Evolutionary conservation across 2,888 invertebrate species (phyloP).

Genomic region (Netelia virgata): DNA sequence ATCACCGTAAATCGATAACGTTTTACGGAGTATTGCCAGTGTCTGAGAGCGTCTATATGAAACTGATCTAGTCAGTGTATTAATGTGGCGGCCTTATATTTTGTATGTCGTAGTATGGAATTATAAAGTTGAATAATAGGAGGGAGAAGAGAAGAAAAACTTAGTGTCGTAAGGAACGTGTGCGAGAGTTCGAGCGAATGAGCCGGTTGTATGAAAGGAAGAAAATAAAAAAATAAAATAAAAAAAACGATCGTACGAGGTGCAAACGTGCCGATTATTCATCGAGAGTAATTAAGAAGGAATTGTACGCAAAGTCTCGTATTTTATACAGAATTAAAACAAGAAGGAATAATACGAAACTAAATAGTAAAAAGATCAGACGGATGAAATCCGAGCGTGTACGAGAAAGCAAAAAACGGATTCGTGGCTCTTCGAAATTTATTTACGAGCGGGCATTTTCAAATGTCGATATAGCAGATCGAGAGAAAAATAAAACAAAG

Average conservation of each 20-base stretch:
- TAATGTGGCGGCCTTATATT: constrained; percentile 85
- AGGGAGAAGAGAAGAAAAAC: constrained; percentile 24
- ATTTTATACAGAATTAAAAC: constrained; percentile 65
- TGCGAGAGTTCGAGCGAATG: constrained; percentile 36
- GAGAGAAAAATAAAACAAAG: constrained; percentile 1
- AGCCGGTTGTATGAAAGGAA: constrained; percentile 20
- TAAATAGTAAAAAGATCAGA: neutral
- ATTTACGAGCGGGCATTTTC: constrained; percentile 20
- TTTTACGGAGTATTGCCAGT: constrained; percentile 67
- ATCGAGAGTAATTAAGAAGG: constrained; percentile 62
- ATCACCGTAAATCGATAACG: constrained; percentile 57
- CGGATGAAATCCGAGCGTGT: neutral
- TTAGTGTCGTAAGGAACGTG: constrained; percentile 53
- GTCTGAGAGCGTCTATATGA: constrained; percentile 75
- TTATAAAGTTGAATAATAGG: constrained; percentile 30
- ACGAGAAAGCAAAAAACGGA: neutral
- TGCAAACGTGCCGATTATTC: constrained; percentile 49
- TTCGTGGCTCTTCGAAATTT: constrained; percentile 34
- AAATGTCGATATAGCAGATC: constrained; percentile 18
- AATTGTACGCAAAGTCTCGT: constrained; percentile 67
- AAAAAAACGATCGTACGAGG: constrained; percentile 16
- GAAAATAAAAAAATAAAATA: neutral
- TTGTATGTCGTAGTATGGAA: constrained; percentile 80
- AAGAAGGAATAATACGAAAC: constrained; percentile 12
- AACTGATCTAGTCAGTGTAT: constrained; percentile 85